These are phyloP conservation scores for Manduca sexta DNA, from an alignment of 1,140 invertebrate species.

Conservation along the genomic window DNA sequence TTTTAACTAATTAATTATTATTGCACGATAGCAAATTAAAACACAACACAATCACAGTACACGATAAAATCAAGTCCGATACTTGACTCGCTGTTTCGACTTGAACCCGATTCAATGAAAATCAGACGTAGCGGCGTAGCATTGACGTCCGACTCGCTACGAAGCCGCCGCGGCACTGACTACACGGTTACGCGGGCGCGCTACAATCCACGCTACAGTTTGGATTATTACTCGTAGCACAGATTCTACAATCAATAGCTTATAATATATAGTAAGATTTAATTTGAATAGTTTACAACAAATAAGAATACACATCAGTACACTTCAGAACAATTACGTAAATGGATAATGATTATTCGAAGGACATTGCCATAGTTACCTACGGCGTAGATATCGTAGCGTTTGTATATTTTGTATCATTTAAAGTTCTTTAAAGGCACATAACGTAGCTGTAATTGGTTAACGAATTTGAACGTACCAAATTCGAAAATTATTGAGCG, in stretches of 20 bases:
- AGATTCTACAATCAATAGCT: slow-evolving; percentile 57
- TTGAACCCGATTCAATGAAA: slow-evolving; percentile 2
- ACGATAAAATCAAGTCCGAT: not conserved
- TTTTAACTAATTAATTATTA: slow-evolving; percentile 13
- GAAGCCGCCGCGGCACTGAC: slow-evolving; percentile 53
- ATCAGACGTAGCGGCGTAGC: slow-evolving; percentile 21
- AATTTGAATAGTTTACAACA: slow-evolving; percentile 3
- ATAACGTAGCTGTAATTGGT: too few species aligned
- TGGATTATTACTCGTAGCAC: slow-evolving; percentile 57
- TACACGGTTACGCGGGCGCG: slow-evolving; percentile 37
- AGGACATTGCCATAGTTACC: too few species aligned
- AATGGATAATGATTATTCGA: too few species aligned
- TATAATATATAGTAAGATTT: slow-evolving; percentile 1
- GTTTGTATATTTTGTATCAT: too few species aligned
- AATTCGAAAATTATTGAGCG: too few species aligned
- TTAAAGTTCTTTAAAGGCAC: too few species aligned
- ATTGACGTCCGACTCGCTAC: slow-evolving; percentile 43
- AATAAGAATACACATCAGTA: too few species aligned
- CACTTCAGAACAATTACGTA: not conserved
- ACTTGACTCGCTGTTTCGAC: too few species aligned
- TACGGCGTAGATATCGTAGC: too few species aligned
- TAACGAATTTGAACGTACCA: too few species aligned
- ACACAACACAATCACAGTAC: slow-evolving; percentile 38
- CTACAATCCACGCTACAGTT: slow-evolving; percentile 51
- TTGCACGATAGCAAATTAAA: slow-evolving; percentile 2